A percentile compares a stretch with the other conserved stretches of the same genome.
Conservation (phyloP, 2,797 vertebrate genomes). For the Hoplostethus mediterraneus region DNA sequence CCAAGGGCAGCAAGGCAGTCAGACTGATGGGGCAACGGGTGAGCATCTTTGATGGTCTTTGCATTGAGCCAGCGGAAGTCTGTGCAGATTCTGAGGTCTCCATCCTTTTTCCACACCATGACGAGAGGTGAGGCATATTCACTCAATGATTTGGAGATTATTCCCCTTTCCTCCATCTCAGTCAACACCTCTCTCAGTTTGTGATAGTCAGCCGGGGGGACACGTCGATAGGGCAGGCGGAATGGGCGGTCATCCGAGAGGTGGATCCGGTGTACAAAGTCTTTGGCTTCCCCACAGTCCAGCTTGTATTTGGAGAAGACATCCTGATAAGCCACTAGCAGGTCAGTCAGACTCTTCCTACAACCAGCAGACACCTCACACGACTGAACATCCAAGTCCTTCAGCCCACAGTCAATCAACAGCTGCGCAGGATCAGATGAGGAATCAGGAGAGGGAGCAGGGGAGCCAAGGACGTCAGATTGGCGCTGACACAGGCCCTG, state of each 20-base stretch:
- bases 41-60: constrained; percentile 8
- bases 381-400: constrained; percentile 7
- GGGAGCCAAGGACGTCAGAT: background rate
- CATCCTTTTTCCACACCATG: too few relatives aligned
- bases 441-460: too few relatives aligned
- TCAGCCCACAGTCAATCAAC: constrained; percentile 13
- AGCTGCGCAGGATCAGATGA: background rate
- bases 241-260: too few relatives aligned
- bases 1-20: constrained; percentile 12
- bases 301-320: constrained; percentile 46
- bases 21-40: constrained; percentile 17
- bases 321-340: constrained; percentile 5
- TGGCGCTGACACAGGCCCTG: background rate
- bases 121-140: too few relatives aligned
- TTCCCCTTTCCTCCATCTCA: constrained; percentile 37
- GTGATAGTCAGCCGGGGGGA: constrained; percentile 10
- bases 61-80: constrained; percentile 5
- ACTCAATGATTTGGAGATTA: background rate
- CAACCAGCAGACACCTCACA: constrained; percentile 18
- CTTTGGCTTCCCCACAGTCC: constrained; percentile 48
- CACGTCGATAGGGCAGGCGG: too few relatives aligned
- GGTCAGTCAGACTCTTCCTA: background rate
- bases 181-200: constrained; percentile 17
- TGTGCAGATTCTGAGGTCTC: background rate
- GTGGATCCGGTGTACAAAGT: too few relatives aligned